Conservation (phyloP, 2,113 vertebrate species). For the Lasiurus cinereus region DNA sequence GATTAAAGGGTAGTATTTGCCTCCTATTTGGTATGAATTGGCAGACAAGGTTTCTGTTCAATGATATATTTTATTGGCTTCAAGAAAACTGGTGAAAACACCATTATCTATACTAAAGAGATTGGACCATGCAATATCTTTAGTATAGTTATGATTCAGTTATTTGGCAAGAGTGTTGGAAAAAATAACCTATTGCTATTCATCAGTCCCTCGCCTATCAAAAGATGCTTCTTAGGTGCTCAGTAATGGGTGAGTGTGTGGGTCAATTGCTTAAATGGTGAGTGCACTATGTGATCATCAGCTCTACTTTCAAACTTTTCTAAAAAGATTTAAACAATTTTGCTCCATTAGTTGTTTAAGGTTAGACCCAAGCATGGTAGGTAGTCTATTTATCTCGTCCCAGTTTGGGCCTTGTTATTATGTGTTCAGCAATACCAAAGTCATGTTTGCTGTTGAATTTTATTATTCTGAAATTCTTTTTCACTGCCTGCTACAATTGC, state of each 20-base stretch:
- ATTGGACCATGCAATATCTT: neutral
- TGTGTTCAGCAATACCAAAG: slow-evolving; percentile 16
- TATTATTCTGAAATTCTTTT: slow-evolving; percentile 11
- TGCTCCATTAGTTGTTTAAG: neutral
- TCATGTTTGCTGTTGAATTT: slow-evolving; percentile 26
- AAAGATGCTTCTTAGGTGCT: neutral
- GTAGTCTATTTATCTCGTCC: neutral
- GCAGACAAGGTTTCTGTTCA: neutral
- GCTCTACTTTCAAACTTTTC: neutral
- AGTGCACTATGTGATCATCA: neutral
- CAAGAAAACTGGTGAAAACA: neutral
- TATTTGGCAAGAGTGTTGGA: neutral
- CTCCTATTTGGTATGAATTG: neutral
- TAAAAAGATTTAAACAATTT: neutral
- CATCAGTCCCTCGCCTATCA: neutral
- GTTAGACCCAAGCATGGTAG: neutral
- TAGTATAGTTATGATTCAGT: neutral
- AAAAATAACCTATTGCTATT: neutral
- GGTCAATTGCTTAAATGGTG: neutral
- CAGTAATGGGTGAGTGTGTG: neutral
- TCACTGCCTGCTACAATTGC: neutral
- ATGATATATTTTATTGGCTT: slow-evolving; percentile 18
- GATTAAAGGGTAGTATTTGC: neutral
- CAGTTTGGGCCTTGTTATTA: neutral
- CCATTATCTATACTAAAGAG: neutral